Percentiles rank a stretch among this genome's conserved stretches.
Conservation (phyloP, 2,888 invertebrate species). For the Sarcophaga subvicina region DNA sequence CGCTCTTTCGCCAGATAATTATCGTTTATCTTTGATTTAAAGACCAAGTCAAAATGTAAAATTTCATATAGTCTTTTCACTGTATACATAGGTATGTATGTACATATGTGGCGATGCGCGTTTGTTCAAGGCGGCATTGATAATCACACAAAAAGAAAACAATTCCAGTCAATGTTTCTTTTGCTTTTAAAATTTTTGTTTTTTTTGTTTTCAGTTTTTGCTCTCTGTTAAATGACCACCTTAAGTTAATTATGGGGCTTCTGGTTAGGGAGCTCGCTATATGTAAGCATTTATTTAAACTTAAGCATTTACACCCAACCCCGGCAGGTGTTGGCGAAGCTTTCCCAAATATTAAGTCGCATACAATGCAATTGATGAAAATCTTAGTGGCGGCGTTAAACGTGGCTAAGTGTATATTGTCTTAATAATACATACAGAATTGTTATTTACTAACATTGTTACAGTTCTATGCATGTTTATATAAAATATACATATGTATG, state of each 20-base stretch:
- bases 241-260: constrained; percentile 79
- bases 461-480: constrained; percentile 16
- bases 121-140: constrained; percentile 33
- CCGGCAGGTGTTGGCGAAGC: not conserved
- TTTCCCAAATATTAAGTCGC: not conserved
- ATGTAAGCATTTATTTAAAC: constrained; percentile 54
- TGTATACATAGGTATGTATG: not conserved
- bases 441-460: constrained; percentile 24
- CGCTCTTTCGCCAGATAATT: constrained; percentile 78
- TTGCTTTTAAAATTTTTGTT: not conserved
- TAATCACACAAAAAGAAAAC: constrained; percentile 19
- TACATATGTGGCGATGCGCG: not conserved
- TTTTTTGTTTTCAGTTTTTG: constrained; percentile 14
- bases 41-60: constrained; percentile 73
- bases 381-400: not conserved
- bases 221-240: constrained; percentile 77
- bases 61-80: constrained; percentile 7
- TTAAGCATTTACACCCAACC: constrained; percentile 31
- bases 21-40: constrained; percentile 81
- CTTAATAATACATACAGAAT: not conserved
- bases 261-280: constrained; percentile 73
- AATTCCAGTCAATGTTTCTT: not conserved
- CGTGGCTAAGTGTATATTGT: not conserved
- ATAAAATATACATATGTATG: constrained; percentile 19
- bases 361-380: not conserved